A percentile compares a stretch with the other conserved stretches of the same genome.
Conservation (phyloP, 2,888 invertebrate genomes). For the Ophion ventricosus region DNA sequence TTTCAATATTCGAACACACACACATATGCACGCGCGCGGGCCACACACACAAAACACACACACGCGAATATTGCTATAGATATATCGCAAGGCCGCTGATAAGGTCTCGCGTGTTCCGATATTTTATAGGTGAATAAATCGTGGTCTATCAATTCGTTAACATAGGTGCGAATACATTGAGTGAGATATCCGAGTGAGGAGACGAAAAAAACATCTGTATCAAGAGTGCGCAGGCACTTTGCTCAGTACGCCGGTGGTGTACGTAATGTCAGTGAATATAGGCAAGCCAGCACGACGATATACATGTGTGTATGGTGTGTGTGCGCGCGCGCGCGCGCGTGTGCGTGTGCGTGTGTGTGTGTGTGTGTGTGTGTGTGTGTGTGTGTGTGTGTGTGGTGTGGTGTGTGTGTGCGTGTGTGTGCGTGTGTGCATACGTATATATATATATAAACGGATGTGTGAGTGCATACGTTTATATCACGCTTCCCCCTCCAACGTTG, state of each 20-base stretch:
- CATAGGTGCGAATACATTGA: background rate
- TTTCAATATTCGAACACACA: too few relatives aligned
- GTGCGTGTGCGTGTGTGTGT: too few relatives aligned
- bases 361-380: too few relatives aligned
- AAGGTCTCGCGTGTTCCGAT: background rate
- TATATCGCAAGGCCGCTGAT: background rate
- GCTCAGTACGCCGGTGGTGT: constrained; percentile 43
- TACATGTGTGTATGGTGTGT: too few relatives aligned
- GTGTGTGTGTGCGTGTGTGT: background rate
- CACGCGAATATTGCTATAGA: too few relatives aligned
- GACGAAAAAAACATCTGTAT: constrained; percentile 9
- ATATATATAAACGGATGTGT: background rate
- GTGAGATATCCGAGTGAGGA: background rate
- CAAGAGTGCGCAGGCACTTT: constrained; percentile 8
- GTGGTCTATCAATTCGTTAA: constrained; percentile 6
- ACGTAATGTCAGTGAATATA: constrained; percentile 46
- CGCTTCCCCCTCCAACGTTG: constrained; percentile 50
- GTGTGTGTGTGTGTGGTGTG: too few relatives aligned
- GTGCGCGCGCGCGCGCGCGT: too few relatives aligned
- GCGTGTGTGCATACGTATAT: background rate
- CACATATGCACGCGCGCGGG: too few relatives aligned
- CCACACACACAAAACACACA: too few relatives aligned
- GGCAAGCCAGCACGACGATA: constrained; percentile 17
- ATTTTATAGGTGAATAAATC: constrained; percentile 7
- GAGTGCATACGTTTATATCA: background rate